Base-by-base conservation (phyloP, 2,113 vertebrate genomes). In the Carassius carassius region DNA sequence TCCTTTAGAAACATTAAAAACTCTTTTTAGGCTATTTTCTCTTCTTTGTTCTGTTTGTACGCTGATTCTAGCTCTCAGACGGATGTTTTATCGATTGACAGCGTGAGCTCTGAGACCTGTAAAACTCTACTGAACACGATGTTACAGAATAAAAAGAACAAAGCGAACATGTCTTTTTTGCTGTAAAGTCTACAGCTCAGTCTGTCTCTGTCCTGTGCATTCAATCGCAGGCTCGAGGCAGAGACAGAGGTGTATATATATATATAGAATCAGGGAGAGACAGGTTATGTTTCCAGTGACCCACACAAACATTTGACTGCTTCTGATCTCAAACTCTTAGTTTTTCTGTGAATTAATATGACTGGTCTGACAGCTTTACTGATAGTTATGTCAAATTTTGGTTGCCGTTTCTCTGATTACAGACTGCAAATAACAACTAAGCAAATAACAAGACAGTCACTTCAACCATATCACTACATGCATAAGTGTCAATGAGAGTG, bases 261-360 rank as follows among this genome's bases (percentile, higher is more conserved):
- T 47, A 21, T 62, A 35, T 54, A 86, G 65, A 32, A 60, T 35
- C 23, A 70, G 19, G 13, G 69, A 23, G 65, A 69, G 49, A 69
- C 7, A 49, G 65, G 25, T 60, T 37, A 47, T 78, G 54, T 78
- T 47, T 86, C 81, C n/a, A 49, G 1, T 49, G 67, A 73, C 78
- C 78, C 77, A 63, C 58, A 80, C 14, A 47, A 63, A 25, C 58
- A 74, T 74, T 49, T 74, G 37, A 74, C 72, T 49, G 41, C 72
- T 74, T 49, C 13, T 49, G 72, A 74, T 23, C 41, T 74, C 1
- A 65, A 65, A 65, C 12, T 65, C 4, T 29, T 63, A 4, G n/a
- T 25, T 63, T 63, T 44, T 47, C 12, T 14, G 41, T n/a, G 17
- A 72, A 44, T 41, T 12, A 72, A n/a, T 25, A 49, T 49, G 11